These are phyloP conservation scores for Trididemnum nubilum DNA, from an alignment of 23 tunicate species.

Conservation along the genomic window DNA sequence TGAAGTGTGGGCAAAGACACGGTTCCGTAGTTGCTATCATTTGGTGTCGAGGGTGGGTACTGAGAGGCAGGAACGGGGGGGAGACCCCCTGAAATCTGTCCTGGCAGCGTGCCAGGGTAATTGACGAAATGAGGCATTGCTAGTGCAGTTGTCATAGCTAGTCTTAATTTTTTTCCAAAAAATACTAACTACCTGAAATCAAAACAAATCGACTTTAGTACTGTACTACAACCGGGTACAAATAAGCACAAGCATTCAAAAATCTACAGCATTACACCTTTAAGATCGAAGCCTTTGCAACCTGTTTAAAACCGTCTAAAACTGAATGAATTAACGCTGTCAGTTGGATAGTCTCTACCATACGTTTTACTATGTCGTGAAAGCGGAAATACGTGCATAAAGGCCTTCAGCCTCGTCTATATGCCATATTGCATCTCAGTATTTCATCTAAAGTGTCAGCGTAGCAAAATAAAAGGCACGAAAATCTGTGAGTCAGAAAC, in stretches of 20 bases:
- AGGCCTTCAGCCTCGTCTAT: background rate
- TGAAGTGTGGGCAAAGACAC: constrained; percentile 22
- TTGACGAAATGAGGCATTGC: constrained; percentile 76
- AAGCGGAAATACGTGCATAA: constrained; percentile 63
- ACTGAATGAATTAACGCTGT: background rate
- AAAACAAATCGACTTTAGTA: too few relatives aligned
- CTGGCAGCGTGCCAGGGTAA: constrained; percentile 63
- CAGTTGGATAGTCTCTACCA: background rate
- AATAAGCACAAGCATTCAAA: too few relatives aligned
- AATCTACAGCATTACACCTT: too few relatives aligned
- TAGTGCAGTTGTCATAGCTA: constrained; percentile 83
- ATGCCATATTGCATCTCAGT: constrained; percentile 7
- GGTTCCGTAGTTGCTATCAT: background rate
- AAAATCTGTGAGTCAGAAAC: too few relatives aligned
- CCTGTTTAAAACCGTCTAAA: too few relatives aligned
- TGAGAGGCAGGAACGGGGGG: constrained; percentile 40
- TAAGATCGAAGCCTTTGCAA: too few relatives aligned
- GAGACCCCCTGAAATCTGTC: constrained; percentile 38
- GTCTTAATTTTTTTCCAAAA: too few relatives aligned
- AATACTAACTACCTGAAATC: background rate
- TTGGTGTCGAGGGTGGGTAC: background rate
- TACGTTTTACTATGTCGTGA: background rate
- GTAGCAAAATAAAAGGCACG: too few relatives aligned
- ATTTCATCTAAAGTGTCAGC: too few relatives aligned
- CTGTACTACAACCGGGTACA: too few relatives aligned